phyloP scores from a whole-genome alignment of 2,797 vertebrate species.

The Sylvilagus floridanus region DNA sequence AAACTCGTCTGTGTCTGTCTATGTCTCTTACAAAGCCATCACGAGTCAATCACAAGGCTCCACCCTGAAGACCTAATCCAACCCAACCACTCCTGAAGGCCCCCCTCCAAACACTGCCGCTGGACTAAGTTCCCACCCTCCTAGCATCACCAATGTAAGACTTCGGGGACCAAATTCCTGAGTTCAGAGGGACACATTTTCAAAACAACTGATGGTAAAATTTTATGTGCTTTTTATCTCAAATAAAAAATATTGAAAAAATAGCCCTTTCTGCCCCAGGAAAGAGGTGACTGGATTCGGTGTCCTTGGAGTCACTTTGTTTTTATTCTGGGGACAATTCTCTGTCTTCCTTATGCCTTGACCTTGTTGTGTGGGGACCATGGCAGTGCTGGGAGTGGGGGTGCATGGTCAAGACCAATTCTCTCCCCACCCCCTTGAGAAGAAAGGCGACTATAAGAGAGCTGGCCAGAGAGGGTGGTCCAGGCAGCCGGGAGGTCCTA shows the following conservation, averaged over 20 bases:
- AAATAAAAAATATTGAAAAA: background rate
- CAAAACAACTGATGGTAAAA: background rate
- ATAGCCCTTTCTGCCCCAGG: background rate
- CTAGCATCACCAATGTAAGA: no score
- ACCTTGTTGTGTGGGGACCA: background rate
- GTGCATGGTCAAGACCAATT: rapidly evolving
- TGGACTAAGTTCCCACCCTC: no score
- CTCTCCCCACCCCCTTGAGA: background rate
- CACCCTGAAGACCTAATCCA: no score
- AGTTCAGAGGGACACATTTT: no score
- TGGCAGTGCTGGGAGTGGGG: background rate
- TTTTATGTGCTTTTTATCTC: background rate
- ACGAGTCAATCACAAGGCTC: no score
- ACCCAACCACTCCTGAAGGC: no score
- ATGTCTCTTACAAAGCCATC: no score
- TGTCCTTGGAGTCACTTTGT: background rate
- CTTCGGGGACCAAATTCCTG: no score
- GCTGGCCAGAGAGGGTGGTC: background rate
- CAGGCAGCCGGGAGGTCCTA: background rate
- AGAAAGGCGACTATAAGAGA: background rate
- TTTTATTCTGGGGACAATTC: background rate
- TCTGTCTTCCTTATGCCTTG: background rate
- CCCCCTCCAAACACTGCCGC: no score
- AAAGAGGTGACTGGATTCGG: background rate
- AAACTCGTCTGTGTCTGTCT: no score